phyloP scores from a whole-genome alignment of 2,888 invertebrate genomes.

The Actias luna region DNA sequence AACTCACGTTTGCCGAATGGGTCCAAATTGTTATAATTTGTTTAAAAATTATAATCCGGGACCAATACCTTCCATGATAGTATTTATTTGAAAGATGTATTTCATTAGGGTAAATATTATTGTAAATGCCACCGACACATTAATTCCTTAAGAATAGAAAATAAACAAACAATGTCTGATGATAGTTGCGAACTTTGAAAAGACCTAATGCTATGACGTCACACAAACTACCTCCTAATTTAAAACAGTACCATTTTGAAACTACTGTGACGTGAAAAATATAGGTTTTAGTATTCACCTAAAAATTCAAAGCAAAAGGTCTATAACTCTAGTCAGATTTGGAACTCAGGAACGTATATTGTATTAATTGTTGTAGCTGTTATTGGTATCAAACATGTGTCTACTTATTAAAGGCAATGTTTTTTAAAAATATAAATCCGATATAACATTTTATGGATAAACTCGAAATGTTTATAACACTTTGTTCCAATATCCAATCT shows the following conservation, averaged over 20 bases:
- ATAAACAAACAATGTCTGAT: constrained; percentile 69
- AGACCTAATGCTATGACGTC: constrained; percentile 51
- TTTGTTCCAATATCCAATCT: constrained; percentile 57
- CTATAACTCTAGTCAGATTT: constrained; percentile 77
- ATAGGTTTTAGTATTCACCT: constrained; percentile 52
- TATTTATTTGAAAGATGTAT: constrained; percentile 82
- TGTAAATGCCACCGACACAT: constrained; percentile 82
- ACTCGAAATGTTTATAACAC: constrained; percentile 8
- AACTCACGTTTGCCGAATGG: constrained; percentile 75
- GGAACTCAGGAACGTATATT: constrained; percentile 62
- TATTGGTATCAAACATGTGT: constrained; percentile 22
- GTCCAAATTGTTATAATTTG: constrained; percentile 81
- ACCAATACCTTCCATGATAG: constrained; percentile 81
- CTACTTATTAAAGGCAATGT: constrained; percentile 19
- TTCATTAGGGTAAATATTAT: constrained; percentile 79
- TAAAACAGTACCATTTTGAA: constrained; percentile 70
- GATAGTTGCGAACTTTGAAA: constrained; percentile 75
- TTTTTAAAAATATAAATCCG: neutral
- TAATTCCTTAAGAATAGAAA: constrained; percentile 81
- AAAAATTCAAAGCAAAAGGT: constrained; percentile 42
- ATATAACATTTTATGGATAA: neutral
- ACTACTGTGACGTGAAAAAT: constrained; percentile 53
- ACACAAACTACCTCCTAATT: constrained; percentile 78
- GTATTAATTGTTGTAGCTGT: constrained; percentile 30
- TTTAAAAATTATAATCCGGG: constrained; percentile 83